Percentiles rank a stretch among this genome's conserved stretches.
phyloP scores from a whole-genome alignment of 2,113 vertebrate species.

The Orthonyx spaldingii region DNA sequence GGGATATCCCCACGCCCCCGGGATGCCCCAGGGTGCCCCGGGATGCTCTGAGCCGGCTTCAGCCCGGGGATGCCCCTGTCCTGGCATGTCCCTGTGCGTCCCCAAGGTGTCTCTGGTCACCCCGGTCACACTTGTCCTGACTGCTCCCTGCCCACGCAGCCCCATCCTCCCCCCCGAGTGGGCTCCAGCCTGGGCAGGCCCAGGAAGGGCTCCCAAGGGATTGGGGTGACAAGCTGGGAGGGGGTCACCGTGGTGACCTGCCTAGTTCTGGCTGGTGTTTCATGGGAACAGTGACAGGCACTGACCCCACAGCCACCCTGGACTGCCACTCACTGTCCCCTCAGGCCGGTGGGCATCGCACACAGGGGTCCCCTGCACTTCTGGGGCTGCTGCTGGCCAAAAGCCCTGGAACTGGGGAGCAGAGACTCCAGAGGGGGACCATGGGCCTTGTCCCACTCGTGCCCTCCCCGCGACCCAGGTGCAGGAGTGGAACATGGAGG shows the following conservation, averaged over 20 bases:
- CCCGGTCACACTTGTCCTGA: background rate
- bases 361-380: rapidly evolving
- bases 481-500: constrained; percentile 75
- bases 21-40: background rate
- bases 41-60: background rate
- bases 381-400: background rate
- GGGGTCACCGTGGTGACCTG: background rate
- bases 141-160: background rate
- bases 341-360: rapidly evolving
- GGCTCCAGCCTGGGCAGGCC: background rate
- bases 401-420: rapidly evolving
- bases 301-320: background rate
- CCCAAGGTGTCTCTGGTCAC: background rate
- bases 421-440: rapidly evolving
- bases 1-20: background rate
- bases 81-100: background rate
- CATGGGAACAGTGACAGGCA: background rate
- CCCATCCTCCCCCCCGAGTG: background rate
- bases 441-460: rapidly evolving
- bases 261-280: background rate
- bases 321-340: background rate
- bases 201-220: background rate
- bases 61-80: background rate
- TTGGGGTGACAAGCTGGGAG: background rate
- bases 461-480: constrained; percentile 39